Base-by-base conservation (phyloP, 2,113 vertebrate genomes). In the Paracanthobrama guichenoti region DNA sequence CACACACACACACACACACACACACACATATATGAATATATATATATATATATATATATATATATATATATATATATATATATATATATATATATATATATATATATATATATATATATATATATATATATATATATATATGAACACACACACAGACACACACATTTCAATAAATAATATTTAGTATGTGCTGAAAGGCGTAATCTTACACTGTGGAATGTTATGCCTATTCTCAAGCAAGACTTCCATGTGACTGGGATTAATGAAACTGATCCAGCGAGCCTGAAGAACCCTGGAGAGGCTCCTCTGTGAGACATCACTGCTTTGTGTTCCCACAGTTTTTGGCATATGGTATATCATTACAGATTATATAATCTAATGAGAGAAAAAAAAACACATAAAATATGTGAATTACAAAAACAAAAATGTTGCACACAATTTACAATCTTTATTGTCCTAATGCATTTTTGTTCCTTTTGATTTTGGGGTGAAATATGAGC, bases 161-260 rank as follows among this genome's bases (percentile, higher is more conserved):
- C 6, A n/a, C 9, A 59, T 22, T 44, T 13, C 5, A 55, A 75
- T 55, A 26, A n/a, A 75, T 55, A 26, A n/a, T 42, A 60, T 31
- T 24, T 71, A 26, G n/a, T 59, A 10, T 66, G 22, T 79, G 28
- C 46, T 24, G 12, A 48, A 82, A 44, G 3, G 8, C 50, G 28
- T 57, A 31, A 42, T 13, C 26, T 62, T 28, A 71, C 66, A 10
- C n/a, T 26, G 64, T 59, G 48, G 46, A 67, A 39, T 28, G 55
- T 59, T 14, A 53, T 59, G 16, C 26, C 50, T 39, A 39, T 46
- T 64, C 66, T 75, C 48, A 75, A 48, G 46, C 42, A 73, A 28
- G 66, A 44, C 46, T 66, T 67, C 55, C 84, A 75, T 81, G 78
- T 81, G 84, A 85, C 73, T 44, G 39, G 31, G 82, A 84, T 84